Evolutionary conservation across 2,797 vertebrate genomes (phyloP).

Genomic region (Arrhamphus sclerolepis): DNA sequence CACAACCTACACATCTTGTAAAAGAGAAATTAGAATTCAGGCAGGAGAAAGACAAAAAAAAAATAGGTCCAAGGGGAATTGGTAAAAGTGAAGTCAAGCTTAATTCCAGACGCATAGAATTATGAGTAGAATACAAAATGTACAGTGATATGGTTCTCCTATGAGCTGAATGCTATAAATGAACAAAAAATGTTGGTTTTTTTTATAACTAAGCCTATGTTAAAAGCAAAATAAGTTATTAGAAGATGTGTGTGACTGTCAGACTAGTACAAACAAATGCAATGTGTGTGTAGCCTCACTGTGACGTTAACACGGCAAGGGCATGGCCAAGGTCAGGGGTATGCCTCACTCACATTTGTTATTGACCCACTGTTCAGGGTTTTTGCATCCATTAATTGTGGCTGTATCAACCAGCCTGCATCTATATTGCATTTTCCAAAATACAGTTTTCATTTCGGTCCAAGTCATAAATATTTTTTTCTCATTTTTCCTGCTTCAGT

Average conservation of each 20-base stretch:
- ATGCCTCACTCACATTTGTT: conserved; percentile 11
- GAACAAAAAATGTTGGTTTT: no score
- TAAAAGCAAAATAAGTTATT: no score
- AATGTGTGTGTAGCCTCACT: not conserved
- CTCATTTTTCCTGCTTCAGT: conserved; percentile 36
- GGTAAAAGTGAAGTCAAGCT: no score
- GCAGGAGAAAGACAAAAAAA: no score
- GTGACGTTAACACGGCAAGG: not conserved
- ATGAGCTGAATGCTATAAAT: no score
- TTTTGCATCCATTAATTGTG: conserved; percentile 29
- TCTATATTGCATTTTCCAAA: conserved; percentile 12
- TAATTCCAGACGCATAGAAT: no score
- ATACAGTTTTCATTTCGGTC: conserved; percentile 22
- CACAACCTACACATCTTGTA: no score
- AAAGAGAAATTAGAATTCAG: no score
- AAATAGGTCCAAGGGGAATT: no score
- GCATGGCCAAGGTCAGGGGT: conserved; percentile 3
- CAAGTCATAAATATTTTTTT: conserved; percentile 45
- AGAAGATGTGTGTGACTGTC: not conserved
- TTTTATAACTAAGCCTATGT: no score
- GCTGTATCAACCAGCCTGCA: not conserved
- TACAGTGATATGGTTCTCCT: no score
- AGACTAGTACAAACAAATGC: not conserved
- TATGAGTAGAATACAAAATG: no score
- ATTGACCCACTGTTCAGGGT: conserved; percentile 21